A percentile compares a stretch with the other conserved stretches of the same genome.
These are phyloP conservation scores for Pheosia tremula DNA, from an alignment of 2,888 invertebrate genomes.

Conservation along the genomic window DNA sequence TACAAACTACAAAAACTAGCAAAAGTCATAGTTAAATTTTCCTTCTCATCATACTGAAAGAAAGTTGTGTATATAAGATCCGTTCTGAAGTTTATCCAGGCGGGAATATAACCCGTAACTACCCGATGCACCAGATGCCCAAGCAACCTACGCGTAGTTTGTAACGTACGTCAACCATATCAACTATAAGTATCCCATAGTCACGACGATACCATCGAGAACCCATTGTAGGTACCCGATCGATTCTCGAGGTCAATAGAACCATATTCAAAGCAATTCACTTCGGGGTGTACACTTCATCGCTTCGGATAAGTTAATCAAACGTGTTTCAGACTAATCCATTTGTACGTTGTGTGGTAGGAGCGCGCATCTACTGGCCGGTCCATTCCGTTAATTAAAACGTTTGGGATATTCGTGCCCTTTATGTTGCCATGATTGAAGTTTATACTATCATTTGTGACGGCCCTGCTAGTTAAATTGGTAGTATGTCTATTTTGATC, in stretches of 20 bases:
- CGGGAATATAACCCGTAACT: too few relatives aligned
- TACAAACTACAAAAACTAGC: too few relatives aligned
- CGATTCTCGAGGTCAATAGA: neutral
- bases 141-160: too few relatives aligned
- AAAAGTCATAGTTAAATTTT: too few relatives aligned
- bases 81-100: too few relatives aligned
- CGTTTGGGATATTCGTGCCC: constrained; percentile 46
- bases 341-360: constrained; percentile 62
- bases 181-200: too few relatives aligned
- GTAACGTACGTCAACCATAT: too few relatives aligned
- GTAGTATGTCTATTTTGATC: constrained; percentile 10
- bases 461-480: constrained; percentile 31
- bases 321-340: constrained; percentile 72
- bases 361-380: constrained; percentile 44
- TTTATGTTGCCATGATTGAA: constrained; percentile 40
- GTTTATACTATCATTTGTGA: constrained; percentile 29
- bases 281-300: constrained; percentile 39
- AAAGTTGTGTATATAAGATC: too few relatives aligned
- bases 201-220: neutral
- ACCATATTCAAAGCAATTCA: constrained; percentile 19
- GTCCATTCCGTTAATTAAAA: constrained; percentile 79
- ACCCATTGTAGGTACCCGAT: neutral
- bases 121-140: too few relatives aligned
- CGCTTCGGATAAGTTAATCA: constrained; percentile 57
- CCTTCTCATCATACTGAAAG: too few relatives aligned